A percentile compares a stretch with the other conserved stretches of the same genome.
Conservation (phyloP, 2,113 vertebrate species). For the Ivindomyrus marchei region DNA sequence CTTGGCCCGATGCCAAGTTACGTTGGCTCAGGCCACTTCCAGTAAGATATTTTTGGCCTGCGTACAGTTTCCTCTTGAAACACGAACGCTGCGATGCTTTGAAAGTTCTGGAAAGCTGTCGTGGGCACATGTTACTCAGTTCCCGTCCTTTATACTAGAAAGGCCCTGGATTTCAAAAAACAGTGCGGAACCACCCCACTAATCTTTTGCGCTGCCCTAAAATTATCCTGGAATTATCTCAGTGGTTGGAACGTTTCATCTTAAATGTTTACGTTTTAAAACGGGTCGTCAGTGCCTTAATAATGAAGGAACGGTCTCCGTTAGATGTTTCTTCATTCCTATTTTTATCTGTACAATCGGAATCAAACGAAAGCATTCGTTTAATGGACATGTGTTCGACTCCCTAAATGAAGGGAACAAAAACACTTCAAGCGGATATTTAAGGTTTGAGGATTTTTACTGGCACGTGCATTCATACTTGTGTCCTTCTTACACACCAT, state of each 20-base stretch:
- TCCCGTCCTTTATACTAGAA: background rate
- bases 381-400: background rate
- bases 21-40: constrained; percentile 20
- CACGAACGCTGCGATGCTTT: constrained; percentile 10
- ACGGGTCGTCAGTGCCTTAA: background rate
- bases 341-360: background rate
- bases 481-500: background rate
- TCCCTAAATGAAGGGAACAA: background rate
- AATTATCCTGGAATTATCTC: constrained; percentile 3
- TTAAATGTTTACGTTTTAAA: background rate
- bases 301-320: background rate
- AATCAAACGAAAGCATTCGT: background rate
- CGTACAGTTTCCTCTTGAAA: constrained; percentile 18
- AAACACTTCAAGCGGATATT: background rate
- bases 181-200: background rate
- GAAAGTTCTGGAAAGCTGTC: constrained; percentile 22
- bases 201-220: background rate
- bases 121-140: background rate
- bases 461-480: background rate
- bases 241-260: background rate
- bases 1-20: constrained; percentile 8
- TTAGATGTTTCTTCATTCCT: background rate
- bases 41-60: constrained; percentile 28
- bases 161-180: background rate
- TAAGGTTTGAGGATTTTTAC: background rate